Evolutionary conservation across 2,113 vertebrate species (phyloP).

Genomic region (Mesoclemmys tuberculata): DNA sequence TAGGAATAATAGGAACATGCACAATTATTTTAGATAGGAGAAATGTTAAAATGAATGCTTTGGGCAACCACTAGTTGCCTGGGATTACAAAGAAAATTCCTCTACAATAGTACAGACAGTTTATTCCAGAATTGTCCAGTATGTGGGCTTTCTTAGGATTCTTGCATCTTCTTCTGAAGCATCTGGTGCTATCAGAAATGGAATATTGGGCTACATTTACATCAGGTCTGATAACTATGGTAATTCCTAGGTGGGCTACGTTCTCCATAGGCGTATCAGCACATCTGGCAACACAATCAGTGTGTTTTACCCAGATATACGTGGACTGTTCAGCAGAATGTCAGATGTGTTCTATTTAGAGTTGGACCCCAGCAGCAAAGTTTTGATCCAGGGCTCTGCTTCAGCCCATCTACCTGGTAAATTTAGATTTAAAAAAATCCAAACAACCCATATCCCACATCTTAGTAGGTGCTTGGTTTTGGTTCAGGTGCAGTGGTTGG

Average conservation of each 20-base stretch:
- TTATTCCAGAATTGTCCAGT: slow-evolving; percentile 7
- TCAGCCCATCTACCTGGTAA: background rate
- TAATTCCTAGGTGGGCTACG: background rate
- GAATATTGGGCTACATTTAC: background rate
- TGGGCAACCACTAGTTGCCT: background rate
- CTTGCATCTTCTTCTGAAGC: slow-evolving; percentile 6
- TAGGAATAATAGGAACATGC: background rate
- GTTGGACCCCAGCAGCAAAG: background rate
- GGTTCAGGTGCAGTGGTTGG: background rate
- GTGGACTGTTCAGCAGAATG: background rate
- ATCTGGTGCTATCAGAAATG: background rate
- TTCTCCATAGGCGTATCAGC: background rate
- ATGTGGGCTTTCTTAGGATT: background rate
- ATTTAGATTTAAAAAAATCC: background rate
- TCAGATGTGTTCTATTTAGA: background rate
- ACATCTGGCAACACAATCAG: background rate
- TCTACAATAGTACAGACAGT: background rate
- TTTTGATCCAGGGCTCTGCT: background rate
- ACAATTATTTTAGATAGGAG: background rate
- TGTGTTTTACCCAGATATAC: background rate
- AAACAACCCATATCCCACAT: background rate
- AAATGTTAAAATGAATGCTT: background rate
- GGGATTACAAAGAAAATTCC: background rate
- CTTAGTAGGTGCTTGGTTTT: background rate
- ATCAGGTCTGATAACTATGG: background rate